Base-by-base conservation (phyloP, 1,140 invertebrate genomes). In the Eumaeus atala region DNA sequence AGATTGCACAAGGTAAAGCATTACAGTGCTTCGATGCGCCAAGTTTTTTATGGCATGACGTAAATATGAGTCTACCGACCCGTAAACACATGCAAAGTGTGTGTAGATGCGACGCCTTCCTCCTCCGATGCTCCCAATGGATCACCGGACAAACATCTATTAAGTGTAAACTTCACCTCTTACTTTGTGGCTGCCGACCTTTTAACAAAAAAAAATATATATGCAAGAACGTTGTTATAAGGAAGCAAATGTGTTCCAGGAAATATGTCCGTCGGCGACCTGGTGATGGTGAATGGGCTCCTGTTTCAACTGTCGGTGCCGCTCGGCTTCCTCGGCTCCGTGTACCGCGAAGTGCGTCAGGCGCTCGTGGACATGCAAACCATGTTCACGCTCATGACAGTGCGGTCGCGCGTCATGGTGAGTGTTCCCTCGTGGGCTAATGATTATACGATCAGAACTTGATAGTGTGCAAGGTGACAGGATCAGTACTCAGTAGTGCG, bases 231-330 rank as follows among this genome's bases (percentile, higher is more conserved):
- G n/a, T n/a, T n/a, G n/a, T 47, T 16, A 34, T 42, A 52, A 48
- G 54, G 37, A 48, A 11, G n/a, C 44, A 49, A 37, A 36, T 51
- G 10, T 55, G 7, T 61, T 76, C n/a, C 79, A 96, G 96, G 97
- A 47, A 94, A 93, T 58, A 95, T 99, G 94, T 98, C 96, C 16
- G 96, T 99, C 48, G 98, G 98, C 10, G 98, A 99, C 89, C 89
- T 99, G 64, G 98, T 99, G 8, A 97, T 99, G 96, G 97, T 99
- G 4, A 99, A 99, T 89, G 98, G 95, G 10, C 90, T 99, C 42
- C 88, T 99, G 21, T 99, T 99, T 79, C 98, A 99, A 90, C 89
- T 99, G 12, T 98, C 97, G 4, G 90, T 99, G 36, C 98, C 98
- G 4, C 90, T 99, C 9, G 98, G 98, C 67, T 91, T 91, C 64